Conservation (phyloP, 2,113 vertebrate genomes). For the Arvicanthis niloticus region DNA sequence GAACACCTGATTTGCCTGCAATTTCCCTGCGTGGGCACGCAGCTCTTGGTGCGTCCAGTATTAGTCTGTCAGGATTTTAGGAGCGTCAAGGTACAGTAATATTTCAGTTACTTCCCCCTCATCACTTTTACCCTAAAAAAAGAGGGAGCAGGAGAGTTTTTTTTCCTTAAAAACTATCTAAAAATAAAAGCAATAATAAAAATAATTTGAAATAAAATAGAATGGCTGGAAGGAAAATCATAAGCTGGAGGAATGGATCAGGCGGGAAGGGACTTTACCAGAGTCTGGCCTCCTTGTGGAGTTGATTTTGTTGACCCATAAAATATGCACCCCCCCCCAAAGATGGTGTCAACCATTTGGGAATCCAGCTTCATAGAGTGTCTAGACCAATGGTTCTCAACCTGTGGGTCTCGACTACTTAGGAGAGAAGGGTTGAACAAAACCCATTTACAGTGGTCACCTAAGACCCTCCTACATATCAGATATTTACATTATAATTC, state of each 20-base stretch:
- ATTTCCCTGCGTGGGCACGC: not conserved
- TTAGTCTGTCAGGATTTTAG: not conserved
- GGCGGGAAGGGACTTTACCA: not conserved
- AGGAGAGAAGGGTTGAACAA: not conserved
- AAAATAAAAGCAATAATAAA: not conserved
- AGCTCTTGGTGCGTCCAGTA: accelerated
- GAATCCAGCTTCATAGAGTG: not conserved
- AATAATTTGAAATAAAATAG: not conserved
- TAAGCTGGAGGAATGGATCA: no score
- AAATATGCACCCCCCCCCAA: not conserved
- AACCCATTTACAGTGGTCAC: no score
- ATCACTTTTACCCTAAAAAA: not conserved
- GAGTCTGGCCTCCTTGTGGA: not conserved
- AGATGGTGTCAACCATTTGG: not conserved
- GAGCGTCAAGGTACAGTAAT: not conserved
- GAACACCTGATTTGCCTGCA: not conserved
- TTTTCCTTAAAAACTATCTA: not conserved
- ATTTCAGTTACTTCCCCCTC: not conserved
- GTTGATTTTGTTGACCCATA: not conserved
- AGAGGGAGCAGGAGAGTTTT: not conserved
- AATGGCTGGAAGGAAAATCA: not conserved
- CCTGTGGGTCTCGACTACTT: no score
- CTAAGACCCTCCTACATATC: not conserved
- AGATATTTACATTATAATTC: not conserved
- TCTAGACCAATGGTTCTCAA: not conserved